Base-by-base conservation (phyloP, 1,140 invertebrate genomes). In the Orchesella cincta region DNA sequence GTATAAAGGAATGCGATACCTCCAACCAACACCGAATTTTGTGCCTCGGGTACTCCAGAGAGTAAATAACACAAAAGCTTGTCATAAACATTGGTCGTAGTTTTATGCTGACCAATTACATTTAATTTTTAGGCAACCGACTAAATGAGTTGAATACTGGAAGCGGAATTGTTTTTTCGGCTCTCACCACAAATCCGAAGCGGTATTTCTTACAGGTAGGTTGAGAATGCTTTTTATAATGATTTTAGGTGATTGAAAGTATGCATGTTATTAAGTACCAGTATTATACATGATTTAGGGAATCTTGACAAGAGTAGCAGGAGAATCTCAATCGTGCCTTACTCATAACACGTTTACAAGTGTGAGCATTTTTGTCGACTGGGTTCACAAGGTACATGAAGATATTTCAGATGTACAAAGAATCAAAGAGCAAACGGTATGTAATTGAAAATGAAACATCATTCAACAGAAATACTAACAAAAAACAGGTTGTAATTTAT, bases 21-120 rank as follows among this genome's bases (percentile, higher is more conserved):
- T 12, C 77, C 77, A 71, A 78, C 77, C 5, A 78, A 74, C 31
- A 78, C 77, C 14, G 77, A 78, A 54, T 78, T 78, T 70, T 78
- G 77, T 71, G 73, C 73, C 8, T 46, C 62, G 12, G 62, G 62
- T 67, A 33, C n/a, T n/a, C n/a, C n/a, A n/a, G n/a, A n/a, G n/a
- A n/a, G n/a, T n/a, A n/a, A n/a, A n/a, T n/a, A n/a, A n/a, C n/a
- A n/a, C n/a, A n/a, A n/a, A n/a, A n/a, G n/a, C n/a, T n/a, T n/a
- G n/a, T n/a, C n/a, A n/a, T n/a, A n/a, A n/a, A n/a, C n/a, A n/a
- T n/a, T n/a, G n/a, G n/a, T n/a, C n/a, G n/a, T n/a, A n/a, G n/a
- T n/a, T n/a, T n/a, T n/a, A n/a, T n/a, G n/a, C n/a, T n/a, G n/a
- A n/a, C n/a, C n/a, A n/a, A n/a, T n/a, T n/a, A n/a, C n/a, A n/a